Conservation (phyloP, 1,140 invertebrate species). For the Bombus turneri region DNA sequence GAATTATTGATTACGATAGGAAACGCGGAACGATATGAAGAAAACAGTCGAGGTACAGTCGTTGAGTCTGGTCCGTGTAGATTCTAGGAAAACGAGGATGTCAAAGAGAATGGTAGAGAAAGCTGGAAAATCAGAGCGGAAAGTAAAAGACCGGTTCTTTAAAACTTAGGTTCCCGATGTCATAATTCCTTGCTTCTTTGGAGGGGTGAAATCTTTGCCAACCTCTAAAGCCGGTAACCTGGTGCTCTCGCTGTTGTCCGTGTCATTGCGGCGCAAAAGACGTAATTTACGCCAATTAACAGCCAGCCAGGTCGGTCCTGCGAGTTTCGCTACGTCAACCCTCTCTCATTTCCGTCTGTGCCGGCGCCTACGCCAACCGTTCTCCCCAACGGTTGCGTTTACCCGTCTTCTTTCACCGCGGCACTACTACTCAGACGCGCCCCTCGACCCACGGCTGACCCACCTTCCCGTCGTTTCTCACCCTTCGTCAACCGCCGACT, state of each 20-base stretch:
- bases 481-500: background rate
- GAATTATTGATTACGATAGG: too few species aligned
- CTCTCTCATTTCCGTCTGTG: slow-evolving; percentile 50
- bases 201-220: background rate
- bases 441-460: slow-evolving; percentile 43
- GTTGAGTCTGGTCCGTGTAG: too few species aligned
- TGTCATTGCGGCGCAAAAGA: slow-evolving; percentile 61
- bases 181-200: slow-evolving; percentile 45
- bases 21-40: too few species aligned
- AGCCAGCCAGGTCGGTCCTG: slow-evolving; percentile 42
- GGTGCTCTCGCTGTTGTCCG: slow-evolving; percentile 26
- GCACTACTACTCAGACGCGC: slow-evolving; percentile 61
- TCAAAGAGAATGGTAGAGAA: background rate
- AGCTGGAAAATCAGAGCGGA: background rate
- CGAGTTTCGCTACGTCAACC: slow-evolving; percentile 62
- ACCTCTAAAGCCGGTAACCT: background rate
- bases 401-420: slow-evolving; percentile 64
- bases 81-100: background rate
- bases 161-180: slow-evolving; percentile 9
- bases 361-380: slow-evolving; percentile 24
- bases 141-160: slow-evolving; percentile 3
- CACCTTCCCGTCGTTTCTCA: slow-evolving; percentile 14
- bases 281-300: slow-evolving; percentile 73
- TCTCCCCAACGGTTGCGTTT: slow-evolving; percentile 31
- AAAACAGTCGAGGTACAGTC: too few species aligned